Base-by-base conservation (phyloP, 2,797 vertebrate genomes). In the Amblyopsis hoosieri region DNA sequence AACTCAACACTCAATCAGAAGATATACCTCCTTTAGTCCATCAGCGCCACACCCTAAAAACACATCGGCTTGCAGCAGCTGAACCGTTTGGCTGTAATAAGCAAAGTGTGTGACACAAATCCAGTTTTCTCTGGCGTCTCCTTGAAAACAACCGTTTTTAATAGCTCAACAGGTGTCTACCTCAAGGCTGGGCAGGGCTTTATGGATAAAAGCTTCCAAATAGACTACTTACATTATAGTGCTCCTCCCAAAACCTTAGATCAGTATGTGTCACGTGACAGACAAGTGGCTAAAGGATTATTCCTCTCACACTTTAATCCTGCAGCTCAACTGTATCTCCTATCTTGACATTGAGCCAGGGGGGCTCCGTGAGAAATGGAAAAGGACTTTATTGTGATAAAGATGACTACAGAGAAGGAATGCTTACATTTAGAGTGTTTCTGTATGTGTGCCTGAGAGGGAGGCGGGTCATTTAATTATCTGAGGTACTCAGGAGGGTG, bases 201-300 rank as follows among this genome's bases (percentile, higher is more conserved):
- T 66, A 80, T 11, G 10, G 68, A 73, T 79, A 74, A 78, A 57
- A 65, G 55, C 71, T 54, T 72, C 54, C 59, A 17, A 23, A 62
- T 75, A 76, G 69, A 82, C 83, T 84, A 84, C 83, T 82, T 83
- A 83, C 76, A 81, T 83, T 84, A 82, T 57, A 66, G 67, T 57
- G 69, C 84, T 78, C 78, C 77, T 79, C 77, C 76, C 75, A 72
- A 82, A 81, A 85, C 78, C 80, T 67, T 69, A 72, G 76, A 76
- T 80, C 76, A 76, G 82, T 80, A 80, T n/a, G 52, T 62, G 76
- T 86, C 87, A 88, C 65, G 78, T 90, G 88, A 85, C 74, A 67
- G 54, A 53, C 82, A 85, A 81, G 83, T 85, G 80, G 84, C 88
- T 90, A 79, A 84, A 82, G 75, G 73, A 87, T 90, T 85, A 87